Base-by-base conservation (phyloP, 2,888 invertebrate genomes). In the Melipona bicolor region DNA sequence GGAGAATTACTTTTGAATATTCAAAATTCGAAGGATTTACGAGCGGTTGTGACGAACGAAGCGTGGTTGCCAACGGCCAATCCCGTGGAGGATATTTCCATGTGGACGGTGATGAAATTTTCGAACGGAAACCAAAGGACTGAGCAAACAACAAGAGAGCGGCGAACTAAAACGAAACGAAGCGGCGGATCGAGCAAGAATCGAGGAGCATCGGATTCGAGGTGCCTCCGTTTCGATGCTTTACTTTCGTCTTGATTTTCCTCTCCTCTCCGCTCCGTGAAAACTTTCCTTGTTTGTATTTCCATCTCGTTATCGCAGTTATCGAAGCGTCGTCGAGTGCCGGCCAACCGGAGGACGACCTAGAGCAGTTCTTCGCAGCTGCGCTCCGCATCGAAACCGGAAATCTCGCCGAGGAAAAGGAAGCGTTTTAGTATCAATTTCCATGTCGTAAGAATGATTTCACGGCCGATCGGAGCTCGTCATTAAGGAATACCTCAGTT, bases 231-330 rank as follows among this genome's bases (percentile, higher is more conserved):
- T 56, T 43, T 43, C 43, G 43, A 43, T 43, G 43, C 43, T 43
- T 67, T 61, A 56, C 50, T 72, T 72, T 56, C 75, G 54, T n/a
- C 61, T 59, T 50, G 19, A 49, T n/a, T 62, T 50, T 27, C 27
- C 27, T n/a, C 36, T n/a, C 36, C 32, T 9, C 36, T 19, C 36
- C 15, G 36, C 61, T 49, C 36, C 67, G 50, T 11, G 72, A 27
- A 79, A 83, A 83, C 72, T 81, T 72, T 64, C 52, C 79, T 68
- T 69, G 73, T 62, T 61, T 67, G 76, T 50, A 71, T 76, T 77
- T 75, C 61, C 76, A 81, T 83, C 83, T 83, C 82, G 83, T 83
- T 83, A 83, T 83, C 81, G 81, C 50, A 71, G 81, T 81, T 76
- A 83, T 71, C 76, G 83, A 36, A 77, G 82, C 75, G 82, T 83